These are phyloP conservation scores for Trichopoda pennipes DNA, from an alignment of 2,888 invertebrate genomes.

Conservation along the genomic window DNA sequence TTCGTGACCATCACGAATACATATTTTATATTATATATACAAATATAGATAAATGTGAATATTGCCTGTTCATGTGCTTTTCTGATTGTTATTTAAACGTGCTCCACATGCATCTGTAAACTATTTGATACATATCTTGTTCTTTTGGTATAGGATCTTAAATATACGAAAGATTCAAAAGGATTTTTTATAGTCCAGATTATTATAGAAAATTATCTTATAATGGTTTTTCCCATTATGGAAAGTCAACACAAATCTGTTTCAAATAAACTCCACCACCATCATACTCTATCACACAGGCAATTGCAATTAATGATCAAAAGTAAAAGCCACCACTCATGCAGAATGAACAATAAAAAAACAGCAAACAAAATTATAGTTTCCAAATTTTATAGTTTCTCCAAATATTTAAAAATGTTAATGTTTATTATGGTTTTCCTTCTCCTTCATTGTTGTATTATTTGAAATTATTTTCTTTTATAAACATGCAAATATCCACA, in stretches of 20 bases:
- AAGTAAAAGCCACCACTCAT: not conserved
- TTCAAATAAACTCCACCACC: too few relatives aligned
- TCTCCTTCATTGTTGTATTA: not conserved
- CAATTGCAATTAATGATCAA: not conserved
- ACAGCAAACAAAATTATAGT: not conserved
- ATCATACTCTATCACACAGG: too few relatives aligned
- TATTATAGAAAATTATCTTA: not conserved
- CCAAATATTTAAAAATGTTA: not conserved
- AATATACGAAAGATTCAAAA: not conserved
- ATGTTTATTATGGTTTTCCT: not conserved
- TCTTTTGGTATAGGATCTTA: constrained; percentile 55
- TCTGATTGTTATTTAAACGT: not conserved
- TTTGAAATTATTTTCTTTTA: not conserved
- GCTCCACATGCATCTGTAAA: constrained; percentile 23
- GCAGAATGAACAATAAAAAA: not conserved
- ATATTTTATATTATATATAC: too few relatives aligned
- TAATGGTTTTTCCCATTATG: constrained; percentile 3
- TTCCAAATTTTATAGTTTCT: not conserved
- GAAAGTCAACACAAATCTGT: not conserved
- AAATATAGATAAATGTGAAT: not conserved
- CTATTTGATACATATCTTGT: constrained; percentile 43
- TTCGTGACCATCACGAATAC: too few relatives aligned
- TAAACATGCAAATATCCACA: not conserved
- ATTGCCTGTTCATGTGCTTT: not conserved
- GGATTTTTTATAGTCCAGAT: too few relatives aligned